These are phyloP conservation scores for Enteromius fasciolatus DNA, from an alignment of 2,797 vertebrate genomes.

Conservation along the genomic window DNA sequence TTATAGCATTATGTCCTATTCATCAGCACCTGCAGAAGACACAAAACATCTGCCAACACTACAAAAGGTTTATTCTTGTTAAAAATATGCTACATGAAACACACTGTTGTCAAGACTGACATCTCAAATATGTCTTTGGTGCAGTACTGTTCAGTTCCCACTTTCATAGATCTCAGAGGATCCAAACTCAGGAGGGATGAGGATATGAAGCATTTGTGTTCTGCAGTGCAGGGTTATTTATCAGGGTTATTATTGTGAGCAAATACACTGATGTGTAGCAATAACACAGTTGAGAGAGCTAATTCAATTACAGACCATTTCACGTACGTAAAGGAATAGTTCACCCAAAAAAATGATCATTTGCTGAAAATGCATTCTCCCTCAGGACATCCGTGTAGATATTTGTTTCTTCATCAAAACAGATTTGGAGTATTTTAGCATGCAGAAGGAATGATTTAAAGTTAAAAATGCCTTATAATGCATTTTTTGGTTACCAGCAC, in stretches of 20 bases:
- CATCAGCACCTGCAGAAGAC: slow-evolving; percentile 34
- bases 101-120: slow-evolving; percentile 20
- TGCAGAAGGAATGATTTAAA: background rate
- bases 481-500: background rate
- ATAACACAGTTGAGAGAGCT: slow-evolving; percentile 5
- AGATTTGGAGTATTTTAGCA: background rate
- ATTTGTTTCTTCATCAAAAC: background rate
- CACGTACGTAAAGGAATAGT: background rate
- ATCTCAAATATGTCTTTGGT: slow-evolving; percentile 30
- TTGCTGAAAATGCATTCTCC: background rate
- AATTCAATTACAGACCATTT: background rate
- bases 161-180: slow-evolving; percentile 6
- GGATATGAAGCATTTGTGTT: background rate
- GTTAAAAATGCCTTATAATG: background rate
- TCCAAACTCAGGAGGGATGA: slow-evolving; percentile 8
- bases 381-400: background rate
- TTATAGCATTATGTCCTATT: slow-evolving; percentile 16
- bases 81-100: slow-evolving; percentile 14
- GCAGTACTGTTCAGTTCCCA: background rate
- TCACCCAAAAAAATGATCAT: background rate
- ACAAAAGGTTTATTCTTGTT: slow-evolving; percentile 30
- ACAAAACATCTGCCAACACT: slow-evolving; percentile 28
- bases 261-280: slow-evolving; percentile 10
- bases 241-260: slow-evolving; percentile 9
- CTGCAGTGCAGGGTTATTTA: slow-evolving; percentile 3